These are phyloP conservation scores for Gobio occitaniae DNA, from an alignment of 2,797 vertebrate species.

Conservation along the genomic window DNA sequence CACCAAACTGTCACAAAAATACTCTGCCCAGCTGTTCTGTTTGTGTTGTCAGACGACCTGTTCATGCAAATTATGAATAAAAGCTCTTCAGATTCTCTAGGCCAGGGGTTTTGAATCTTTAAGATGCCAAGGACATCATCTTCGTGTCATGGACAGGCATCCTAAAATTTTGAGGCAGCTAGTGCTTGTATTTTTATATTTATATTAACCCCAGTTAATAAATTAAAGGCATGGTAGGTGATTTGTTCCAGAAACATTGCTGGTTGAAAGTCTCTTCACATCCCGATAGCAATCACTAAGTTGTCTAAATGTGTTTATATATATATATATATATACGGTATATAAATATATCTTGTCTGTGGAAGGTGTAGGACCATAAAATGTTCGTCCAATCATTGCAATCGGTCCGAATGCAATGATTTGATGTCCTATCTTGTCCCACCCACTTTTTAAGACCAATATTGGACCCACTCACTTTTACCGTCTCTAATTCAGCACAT, in stretches of 20 bases:
- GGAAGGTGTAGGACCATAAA: too few species aligned
- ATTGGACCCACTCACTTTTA: too few species aligned
- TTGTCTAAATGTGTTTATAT: too few species aligned
- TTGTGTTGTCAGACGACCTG: neutral
- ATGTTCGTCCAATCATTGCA: too few species aligned
- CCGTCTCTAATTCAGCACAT: too few species aligned
- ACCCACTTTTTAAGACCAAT: too few species aligned
- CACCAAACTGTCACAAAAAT: neutral
- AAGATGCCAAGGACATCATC: neutral
- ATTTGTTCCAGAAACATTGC: neutral
- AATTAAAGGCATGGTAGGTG: neutral
- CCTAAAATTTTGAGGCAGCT: neutral
- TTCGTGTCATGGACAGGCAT: neutral
- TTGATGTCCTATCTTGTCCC: too few species aligned
- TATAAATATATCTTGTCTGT: too few species aligned
- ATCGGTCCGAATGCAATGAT: too few species aligned
- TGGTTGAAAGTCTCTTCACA: neutral
- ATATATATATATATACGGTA: too few species aligned
- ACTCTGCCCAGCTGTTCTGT: neutral
- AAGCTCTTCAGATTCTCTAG: neutral
- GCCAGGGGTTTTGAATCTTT: neutral
- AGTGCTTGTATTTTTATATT: neutral
- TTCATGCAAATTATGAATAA: neutral
- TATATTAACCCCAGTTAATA: neutral
- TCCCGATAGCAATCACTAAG: neutral